These are phyloP conservation scores for Puma concolor DNA, from an alignment of 2,113 vertebrate species.

Conservation along the genomic window DNA sequence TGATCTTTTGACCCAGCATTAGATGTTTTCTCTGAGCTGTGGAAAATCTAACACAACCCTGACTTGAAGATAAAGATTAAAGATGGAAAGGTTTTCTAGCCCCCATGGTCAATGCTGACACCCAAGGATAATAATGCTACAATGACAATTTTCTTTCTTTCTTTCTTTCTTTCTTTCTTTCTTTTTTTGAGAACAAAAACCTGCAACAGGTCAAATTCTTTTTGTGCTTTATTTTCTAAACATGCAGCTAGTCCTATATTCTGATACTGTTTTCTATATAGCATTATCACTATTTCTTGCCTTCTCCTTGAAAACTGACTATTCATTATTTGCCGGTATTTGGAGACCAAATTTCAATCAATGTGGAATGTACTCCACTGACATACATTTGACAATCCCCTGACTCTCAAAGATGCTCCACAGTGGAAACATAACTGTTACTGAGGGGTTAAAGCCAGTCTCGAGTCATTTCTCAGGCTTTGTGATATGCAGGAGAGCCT, in stretches of 20 bases:
- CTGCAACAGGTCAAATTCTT: background rate
- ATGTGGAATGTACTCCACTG: background rate
- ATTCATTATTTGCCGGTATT: background rate
- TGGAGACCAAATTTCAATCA: background rate
- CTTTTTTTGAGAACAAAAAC: background rate
- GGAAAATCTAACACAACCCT: slow-evolving; percentile 13
- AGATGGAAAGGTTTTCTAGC: background rate
- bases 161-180: background rate
- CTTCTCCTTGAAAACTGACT: background rate
- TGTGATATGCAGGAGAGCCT: background rate
- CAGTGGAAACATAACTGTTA: background rate
- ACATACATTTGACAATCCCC: background rate
- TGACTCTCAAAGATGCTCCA: background rate
- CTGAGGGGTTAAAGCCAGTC: background rate
- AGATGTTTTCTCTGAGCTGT: background rate
- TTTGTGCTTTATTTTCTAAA: background rate
- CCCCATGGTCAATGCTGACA: background rate
- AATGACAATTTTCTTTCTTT: background rate
- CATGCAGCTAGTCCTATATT: background rate
- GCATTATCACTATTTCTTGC: background rate
- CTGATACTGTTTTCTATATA: background rate
- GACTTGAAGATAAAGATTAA: slow-evolving; percentile 28
- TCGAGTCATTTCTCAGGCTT: background rate
- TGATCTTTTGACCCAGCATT: slow-evolving; percentile 15
- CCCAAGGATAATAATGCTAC: background rate